These are phyloP conservation scores for Rhineura floridana DNA, from an alignment of 2,113 vertebrate species.

Conservation along the genomic window DNA sequence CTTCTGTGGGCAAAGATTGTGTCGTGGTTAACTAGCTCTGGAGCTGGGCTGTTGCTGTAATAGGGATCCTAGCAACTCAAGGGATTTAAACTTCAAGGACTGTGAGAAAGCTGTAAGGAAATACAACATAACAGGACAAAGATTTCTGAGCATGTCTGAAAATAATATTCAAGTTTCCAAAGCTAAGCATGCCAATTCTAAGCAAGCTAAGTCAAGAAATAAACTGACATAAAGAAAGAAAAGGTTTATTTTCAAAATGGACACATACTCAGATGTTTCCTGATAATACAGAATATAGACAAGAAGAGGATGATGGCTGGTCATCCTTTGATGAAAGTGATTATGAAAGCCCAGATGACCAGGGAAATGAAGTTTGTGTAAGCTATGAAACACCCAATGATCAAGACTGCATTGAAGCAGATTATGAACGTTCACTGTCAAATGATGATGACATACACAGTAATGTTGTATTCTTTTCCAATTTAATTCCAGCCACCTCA, in stretches of 20 bases:
- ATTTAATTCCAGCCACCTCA: slow-evolving; percentile 77
- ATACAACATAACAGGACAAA: slow-evolving; percentile 83
- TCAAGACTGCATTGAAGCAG: slow-evolving; percentile 70
- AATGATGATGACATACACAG: slow-evolving; percentile 78
- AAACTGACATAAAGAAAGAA: too few relatives aligned
- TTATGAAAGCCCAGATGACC: slow-evolving; percentile 87
- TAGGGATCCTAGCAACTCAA: too few relatives aligned
- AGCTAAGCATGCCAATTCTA: slow-evolving; percentile 89
- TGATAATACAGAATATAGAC: too few relatives aligned
- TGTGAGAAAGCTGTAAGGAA: slow-evolving; percentile 89
- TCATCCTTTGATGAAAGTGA: slow-evolving; percentile 85
- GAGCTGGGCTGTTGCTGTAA: too few relatives aligned
- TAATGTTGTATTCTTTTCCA: slow-evolving; percentile 78
- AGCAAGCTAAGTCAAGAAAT: too few relatives aligned
- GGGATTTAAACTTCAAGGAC: slow-evolving; percentile 83
- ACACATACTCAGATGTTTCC: too few relatives aligned
- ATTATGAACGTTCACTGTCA: slow-evolving; percentile 89
- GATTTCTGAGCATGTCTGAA: slow-evolving; percentile 92
- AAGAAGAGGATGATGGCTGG: too few relatives aligned
- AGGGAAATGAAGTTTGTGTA: slow-evolving; percentile 74
- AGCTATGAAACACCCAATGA: slow-evolving; percentile 90
- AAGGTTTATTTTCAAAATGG: too few relatives aligned
- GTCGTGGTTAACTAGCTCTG: too few relatives aligned
- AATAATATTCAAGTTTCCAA: slow-evolving; percentile 94
- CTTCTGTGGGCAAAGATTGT: too few relatives aligned